phyloP scores from a whole-genome alignment of 2,113 vertebrate genomes.

The Talpa occidentalis region DNA sequence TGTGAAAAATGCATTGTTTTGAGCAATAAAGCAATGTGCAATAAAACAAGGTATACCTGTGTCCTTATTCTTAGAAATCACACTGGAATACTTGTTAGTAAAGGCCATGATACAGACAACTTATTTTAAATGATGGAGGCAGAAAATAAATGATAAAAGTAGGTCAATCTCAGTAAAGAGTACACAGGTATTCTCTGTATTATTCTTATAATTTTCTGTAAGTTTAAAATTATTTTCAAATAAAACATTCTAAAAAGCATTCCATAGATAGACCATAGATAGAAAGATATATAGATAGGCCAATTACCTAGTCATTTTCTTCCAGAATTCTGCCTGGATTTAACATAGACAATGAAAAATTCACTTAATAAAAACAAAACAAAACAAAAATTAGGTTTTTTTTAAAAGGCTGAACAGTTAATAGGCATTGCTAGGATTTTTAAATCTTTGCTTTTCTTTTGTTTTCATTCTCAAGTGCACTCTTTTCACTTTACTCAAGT shows the following conservation, averaged over 20 bases:
- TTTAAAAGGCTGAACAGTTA: constrained; percentile 50
- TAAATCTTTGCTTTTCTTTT: not conserved
- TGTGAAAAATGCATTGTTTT: too few species aligned
- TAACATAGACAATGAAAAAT: constrained; percentile 64
- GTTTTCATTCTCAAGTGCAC: not conserved
- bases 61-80: not conserved
- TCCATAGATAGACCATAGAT: not conserved
- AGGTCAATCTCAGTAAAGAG: not conserved
- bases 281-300: not conserved
- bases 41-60: not conserved
- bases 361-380: constrained; percentile 66
- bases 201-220: not conserved
- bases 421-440: not conserved
- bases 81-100: not conserved
- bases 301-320: constrained; percentile 88
- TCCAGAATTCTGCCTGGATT: constrained; percentile 69
- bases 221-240: constrained; percentile 30
- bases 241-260: not conserved
- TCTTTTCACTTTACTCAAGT: not conserved
- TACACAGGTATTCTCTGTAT: not conserved
- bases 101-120: not conserved
- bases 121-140: not conserved
- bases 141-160: not conserved
- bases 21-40: not conserved
- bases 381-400: constrained; percentile 39